These are phyloP conservation scores for Ptychoptera albimana DNA, from an alignment of 2,888 invertebrate species.

Conservation along the genomic window DNA sequence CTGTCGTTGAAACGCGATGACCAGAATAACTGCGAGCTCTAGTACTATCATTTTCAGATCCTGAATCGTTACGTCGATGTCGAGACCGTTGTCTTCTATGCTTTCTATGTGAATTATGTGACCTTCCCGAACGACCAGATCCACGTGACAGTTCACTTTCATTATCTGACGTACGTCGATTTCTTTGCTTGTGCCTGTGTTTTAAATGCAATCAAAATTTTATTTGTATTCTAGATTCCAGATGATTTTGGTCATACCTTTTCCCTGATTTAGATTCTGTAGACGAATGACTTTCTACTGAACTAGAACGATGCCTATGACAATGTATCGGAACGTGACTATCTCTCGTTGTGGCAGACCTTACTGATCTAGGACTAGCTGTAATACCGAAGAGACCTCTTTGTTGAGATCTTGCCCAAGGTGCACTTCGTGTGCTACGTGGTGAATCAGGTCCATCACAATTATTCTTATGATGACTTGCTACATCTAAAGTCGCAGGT, in stretches of 20 bases:
- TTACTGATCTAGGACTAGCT: constrained; percentile 67
- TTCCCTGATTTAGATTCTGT: constrained; percentile 67
- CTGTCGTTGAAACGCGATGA: constrained; percentile 28
- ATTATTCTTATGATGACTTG: constrained; percentile 21
- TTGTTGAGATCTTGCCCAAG: constrained; percentile 56
- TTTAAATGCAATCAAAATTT: not conserved
- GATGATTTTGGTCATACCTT: constrained; percentile 37
- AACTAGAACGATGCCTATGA: constrained; percentile 52
- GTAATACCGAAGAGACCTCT: constrained; percentile 61
- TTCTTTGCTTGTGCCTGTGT: constrained; percentile 67
- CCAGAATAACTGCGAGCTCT: constrained; percentile 31
- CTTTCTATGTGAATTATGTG: constrained; percentile 57
- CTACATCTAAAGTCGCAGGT: constrained; percentile 30
- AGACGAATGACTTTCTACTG: constrained; percentile 79
- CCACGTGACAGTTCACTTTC: constrained; percentile 80
- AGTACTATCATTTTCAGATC: constrained; percentile 53
- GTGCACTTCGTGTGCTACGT: constrained; percentile 69
- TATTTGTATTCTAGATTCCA: not conserved
- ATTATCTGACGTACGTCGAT: constrained; percentile 71
- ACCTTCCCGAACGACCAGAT: constrained; percentile 62
- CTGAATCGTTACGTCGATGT: constrained; percentile 55
- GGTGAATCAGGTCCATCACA: constrained; percentile 43
- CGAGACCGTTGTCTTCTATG: constrained; percentile 57
- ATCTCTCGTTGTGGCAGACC: constrained; percentile 39
- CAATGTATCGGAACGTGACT: constrained; percentile 17